Evolutionary conservation across 2,888 invertebrate genomes (phyloP).

Genomic region (Drosophila phalerata): DNA sequence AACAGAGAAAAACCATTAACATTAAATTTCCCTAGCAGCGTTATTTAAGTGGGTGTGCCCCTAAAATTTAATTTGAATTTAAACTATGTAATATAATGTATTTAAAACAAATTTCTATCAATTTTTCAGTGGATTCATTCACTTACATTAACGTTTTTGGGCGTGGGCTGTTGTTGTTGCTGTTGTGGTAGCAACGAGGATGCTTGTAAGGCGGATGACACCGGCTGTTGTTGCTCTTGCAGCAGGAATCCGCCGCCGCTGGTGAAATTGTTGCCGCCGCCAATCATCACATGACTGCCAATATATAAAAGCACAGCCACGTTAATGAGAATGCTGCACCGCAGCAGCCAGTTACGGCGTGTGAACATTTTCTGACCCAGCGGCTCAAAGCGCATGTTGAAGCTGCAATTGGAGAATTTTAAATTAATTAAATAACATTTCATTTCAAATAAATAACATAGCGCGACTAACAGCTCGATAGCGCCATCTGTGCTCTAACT

Average conservation of each 20-base stretch:
- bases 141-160: constrained; percentile 70
- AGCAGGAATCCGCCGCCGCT: constrained; percentile 82
- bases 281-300: constrained; percentile 88
- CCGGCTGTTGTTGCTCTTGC: constrained; percentile 82
- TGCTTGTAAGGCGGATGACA: constrained; percentile 55
- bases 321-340: constrained; percentile 91
- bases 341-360: constrained; percentile 90
- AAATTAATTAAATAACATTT: constrained; percentile 5
- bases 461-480: constrained; percentile 2
- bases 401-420: constrained; percentile 47
- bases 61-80: too few species aligned
- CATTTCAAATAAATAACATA: constrained; percentile 4
- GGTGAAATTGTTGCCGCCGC: constrained; percentile 84
- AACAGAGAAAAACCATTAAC: neutral
- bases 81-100: too few species aligned
- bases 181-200: constrained; percentile 51
- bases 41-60: too few species aligned
- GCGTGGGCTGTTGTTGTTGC: constrained; percentile 57
- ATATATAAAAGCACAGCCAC: constrained; percentile 90
- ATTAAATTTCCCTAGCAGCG: neutral
- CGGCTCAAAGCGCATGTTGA: constrained; percentile 83
- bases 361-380: constrained; percentile 86
- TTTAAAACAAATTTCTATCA: neutral
- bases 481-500: constrained; percentile 29
- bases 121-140: neutral